Evolutionary conservation across 1,140 invertebrate species (phyloP).

Genomic region (Pristionchus pacificus): DNA sequence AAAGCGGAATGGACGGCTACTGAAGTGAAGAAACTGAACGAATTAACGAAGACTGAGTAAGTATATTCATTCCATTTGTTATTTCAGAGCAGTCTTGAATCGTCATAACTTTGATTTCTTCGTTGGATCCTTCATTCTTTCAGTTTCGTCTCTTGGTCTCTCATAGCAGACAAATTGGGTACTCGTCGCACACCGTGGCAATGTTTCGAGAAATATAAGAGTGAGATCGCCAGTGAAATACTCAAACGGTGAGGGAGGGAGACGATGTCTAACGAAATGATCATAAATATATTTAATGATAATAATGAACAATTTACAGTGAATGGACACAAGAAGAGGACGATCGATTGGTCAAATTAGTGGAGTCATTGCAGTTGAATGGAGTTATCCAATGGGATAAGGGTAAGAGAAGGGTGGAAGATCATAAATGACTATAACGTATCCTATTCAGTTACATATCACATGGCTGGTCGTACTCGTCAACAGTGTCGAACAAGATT

Average conservation of each 20-base stretch:
- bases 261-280: conserved; percentile 21
- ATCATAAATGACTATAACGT: neutral
- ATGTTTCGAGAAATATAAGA: conserved; percentile 58
- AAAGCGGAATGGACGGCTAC: conserved; percentile 41
- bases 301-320: no score
- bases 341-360: conserved; percentile 46
- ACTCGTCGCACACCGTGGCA: conserved; percentile 57
- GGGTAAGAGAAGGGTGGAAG: conserved; percentile 34
- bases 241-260: conserved; percentile 6
- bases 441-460: conserved; percentile 51
- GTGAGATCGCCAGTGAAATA: conserved; percentile 39
- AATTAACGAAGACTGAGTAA: conserved; percentile 43
- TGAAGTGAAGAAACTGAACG: conserved; percentile 49
- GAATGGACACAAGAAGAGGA: conserved; percentile 58
- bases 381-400: conserved; percentile 51
- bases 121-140: conserved; percentile 8
- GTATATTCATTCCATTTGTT: conserved; percentile 4
- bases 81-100: neutral
- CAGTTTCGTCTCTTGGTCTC: conserved; percentile 47
- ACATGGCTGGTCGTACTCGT: conserved; percentile 54
- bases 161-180: conserved; percentile 54
- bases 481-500: conserved; percentile 49
- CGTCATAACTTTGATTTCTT: neutral
- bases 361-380: conserved; percentile 41
- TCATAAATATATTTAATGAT: no score